Conservation (phyloP, 2,888 invertebrate genomes). For the Amphimallon solstitiale region DNA sequence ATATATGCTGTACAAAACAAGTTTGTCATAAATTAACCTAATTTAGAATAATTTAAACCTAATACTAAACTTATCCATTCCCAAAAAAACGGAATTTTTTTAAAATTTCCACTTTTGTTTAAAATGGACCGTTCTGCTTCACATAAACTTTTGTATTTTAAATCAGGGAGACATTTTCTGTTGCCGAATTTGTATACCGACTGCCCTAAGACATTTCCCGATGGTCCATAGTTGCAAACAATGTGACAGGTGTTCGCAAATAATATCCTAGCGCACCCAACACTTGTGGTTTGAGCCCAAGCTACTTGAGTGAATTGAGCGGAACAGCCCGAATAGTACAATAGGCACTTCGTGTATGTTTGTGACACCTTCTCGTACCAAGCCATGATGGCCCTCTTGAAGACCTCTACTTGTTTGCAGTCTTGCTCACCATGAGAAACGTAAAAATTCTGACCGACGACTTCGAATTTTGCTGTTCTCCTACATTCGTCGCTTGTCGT, state of each 20-base stretch:
- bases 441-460: slow-evolving; percentile 28
- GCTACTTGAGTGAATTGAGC: slow-evolving; percentile 26
- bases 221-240: slow-evolving; percentile 28
- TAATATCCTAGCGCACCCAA: slow-evolving; percentile 25
- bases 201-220: slow-evolving; percentile 17
- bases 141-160: neutral
- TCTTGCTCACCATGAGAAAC: neutral
- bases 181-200: slow-evolving; percentile 9
- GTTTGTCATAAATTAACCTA: too few relatives aligned
- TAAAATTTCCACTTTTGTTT: too few relatives aligned
- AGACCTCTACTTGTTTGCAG: neutral
- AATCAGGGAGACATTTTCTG: neutral
- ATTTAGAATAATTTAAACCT: too few relatives aligned
- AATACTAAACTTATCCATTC: neutral
- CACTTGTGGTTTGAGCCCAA: slow-evolving; percentile 25
- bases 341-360: slow-evolving; percentile 3
- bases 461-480: slow-evolving; percentile 20
- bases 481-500: slow-evolving; percentile 22
- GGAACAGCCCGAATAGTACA: slow-evolving; percentile 6
- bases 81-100: neutral
- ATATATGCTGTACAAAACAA: too few relatives aligned
- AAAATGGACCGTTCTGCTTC: neutral
- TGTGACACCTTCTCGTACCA: slow-evolving; percentile 27
- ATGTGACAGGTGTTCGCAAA: slow-evolving; percentile 18
- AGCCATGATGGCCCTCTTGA: slow-evolving; percentile 2